Percentiles rank a stretch among this genome's conserved stretches.
Evolutionary conservation across 1,140 invertebrate species (phyloP).

Genomic region (Drosophila aff.): DNA sequence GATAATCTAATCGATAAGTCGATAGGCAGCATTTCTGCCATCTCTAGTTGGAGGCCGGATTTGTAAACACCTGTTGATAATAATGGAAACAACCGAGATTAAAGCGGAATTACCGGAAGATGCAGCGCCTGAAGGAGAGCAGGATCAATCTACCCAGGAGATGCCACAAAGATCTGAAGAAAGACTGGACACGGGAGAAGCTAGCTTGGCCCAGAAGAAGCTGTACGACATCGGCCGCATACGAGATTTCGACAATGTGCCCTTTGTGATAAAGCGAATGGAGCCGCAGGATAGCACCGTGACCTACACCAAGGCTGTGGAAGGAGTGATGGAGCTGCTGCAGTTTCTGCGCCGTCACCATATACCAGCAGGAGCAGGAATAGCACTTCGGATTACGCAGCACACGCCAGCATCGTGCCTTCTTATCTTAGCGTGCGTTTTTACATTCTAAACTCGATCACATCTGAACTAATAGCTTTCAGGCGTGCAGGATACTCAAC

Average conservation of each 20-base stretch:
- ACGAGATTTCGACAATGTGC: constrained; percentile 47
- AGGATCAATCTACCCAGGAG: background rate
- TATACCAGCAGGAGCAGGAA: constrained; percentile 51
- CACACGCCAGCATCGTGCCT: constrained; percentile 69
- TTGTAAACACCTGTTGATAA: constrained; percentile 3
- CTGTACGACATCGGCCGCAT: constrained; percentile 54
- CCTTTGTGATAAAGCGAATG: constrained; percentile 67
- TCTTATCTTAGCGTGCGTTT: constrained; percentile 57
- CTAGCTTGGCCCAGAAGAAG: constrained; percentile 10
- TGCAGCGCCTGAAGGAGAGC: background rate
- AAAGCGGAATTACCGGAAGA: constrained; percentile 20
- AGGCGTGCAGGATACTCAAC: constrained; percentile 61
- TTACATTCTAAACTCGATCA: background rate
- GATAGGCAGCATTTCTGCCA: background rate
- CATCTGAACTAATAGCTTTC: background rate
- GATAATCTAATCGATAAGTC: background rate
- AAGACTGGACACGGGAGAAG: background rate
- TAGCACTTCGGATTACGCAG: constrained; percentile 58
- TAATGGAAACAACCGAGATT: constrained; percentile 28
- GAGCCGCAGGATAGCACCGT: constrained; percentile 51
- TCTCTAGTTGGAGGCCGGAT: background rate
- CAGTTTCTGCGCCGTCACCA: constrained; percentile 26
- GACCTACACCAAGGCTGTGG: constrained; percentile 44
- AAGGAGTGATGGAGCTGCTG: constrained; percentile 34
- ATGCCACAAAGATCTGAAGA: background rate